Evolutionary conservation across 2,113 vertebrate genomes (phyloP), one percentile per base, ranked within the genome.

Genomic region (Propithecus coquereli): DNA sequence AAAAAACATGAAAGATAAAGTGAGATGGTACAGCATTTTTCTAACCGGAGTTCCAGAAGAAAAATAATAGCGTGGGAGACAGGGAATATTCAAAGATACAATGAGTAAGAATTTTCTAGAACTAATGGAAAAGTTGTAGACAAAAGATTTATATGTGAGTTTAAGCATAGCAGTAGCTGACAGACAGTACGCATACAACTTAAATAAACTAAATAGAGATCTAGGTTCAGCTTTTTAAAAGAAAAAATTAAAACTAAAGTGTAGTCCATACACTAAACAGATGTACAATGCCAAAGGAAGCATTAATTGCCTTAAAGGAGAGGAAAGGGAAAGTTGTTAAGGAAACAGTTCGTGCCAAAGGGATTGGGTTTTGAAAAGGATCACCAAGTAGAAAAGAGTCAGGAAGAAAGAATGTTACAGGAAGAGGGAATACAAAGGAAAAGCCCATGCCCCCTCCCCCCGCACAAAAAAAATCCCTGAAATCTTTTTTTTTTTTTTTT

Each of bases 201-300:
- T 87, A 83, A 86, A 76, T 86, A 82, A 86, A 76, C 34, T 25
- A 74, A 68, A 45, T 22, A 70, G 34, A 86, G 27, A 45, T 45
- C 43, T 90, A 65, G n/a, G 40, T 66, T 86, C 54, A 92, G 74
- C n/a, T 81, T 84, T 88, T 43, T 43, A 88, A 88, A 92, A 92
- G 25, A 68, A 77, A 76, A 90, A 70, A 54, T 12, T 32, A 17
- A 83, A 70, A 52, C 27, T 40, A 61, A 25, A 54, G 7, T 34
- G 17, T 47, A 47, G n/a, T 83, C 47, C 17, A 9, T 70, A 22
- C 0, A 34, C 32, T 47, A 52, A 76, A 84, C 12, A 74, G 16
- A 45, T 10, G 40, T 43, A 7, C 59, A 71, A 12, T 32, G 47
- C n/a, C 17, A n/a, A 43, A 27, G 61, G 34, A 52, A 6, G 23